A percentile compares a stretch with the other conserved stretches of the same genome.
phyloP scores from a whole-genome alignment of 2,797 vertebrate species.

The Tamandua tetradactyla region DNA sequence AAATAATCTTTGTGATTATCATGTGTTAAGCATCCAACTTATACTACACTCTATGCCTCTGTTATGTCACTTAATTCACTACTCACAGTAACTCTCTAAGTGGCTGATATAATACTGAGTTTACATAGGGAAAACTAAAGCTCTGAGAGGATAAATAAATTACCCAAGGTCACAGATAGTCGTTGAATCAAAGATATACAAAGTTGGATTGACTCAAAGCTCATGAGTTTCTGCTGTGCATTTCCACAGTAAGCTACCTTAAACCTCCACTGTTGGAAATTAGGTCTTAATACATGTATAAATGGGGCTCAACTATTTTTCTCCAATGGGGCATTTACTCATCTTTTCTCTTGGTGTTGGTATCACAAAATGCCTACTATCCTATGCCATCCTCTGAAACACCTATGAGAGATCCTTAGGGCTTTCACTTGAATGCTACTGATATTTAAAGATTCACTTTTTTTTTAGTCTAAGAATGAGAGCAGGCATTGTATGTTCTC shows the following conservation, averaged over 20 bases:
- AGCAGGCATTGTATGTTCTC: background rate
- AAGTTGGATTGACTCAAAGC: background rate
- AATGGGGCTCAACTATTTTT: background rate
- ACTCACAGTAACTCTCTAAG: background rate
- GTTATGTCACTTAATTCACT: background rate
- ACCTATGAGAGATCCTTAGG: conserved; percentile 24
- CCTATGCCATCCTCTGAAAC: background rate
- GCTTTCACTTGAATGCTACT: conserved; percentile 60
- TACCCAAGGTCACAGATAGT: background rate
- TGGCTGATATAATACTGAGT: background rate
- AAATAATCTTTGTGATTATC: background rate
- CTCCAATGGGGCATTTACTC: background rate
- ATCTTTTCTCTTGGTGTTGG: background rate
- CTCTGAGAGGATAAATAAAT: background rate
- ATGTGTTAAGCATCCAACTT: background rate
- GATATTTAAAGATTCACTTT: conserved; percentile 59
- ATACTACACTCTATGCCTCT: background rate
- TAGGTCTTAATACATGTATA: background rate
- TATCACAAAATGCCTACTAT: background rate
- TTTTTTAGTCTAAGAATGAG: conserved; percentile 10
- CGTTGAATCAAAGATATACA: background rate
- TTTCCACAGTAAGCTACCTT: background rate
- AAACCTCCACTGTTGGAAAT: background rate
- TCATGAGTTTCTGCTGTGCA: background rate
- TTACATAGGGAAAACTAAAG: background rate